phyloP scores from a whole-genome alignment of 2,113 vertebrate species.

The Dipodomys ordii region DNA sequence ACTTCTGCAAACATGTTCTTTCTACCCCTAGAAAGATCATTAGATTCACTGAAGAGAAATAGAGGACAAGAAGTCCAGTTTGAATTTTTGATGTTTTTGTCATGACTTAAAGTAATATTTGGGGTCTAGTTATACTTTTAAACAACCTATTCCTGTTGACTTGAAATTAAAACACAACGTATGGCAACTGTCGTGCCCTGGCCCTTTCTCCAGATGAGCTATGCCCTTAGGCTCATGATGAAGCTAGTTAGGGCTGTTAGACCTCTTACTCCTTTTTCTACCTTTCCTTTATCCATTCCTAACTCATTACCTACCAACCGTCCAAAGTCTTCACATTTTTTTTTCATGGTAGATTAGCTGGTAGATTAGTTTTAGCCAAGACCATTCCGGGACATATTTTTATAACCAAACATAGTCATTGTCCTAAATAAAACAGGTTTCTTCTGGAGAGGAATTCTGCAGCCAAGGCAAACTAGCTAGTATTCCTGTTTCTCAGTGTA shows the following conservation, averaged over 20 bases:
- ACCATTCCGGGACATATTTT: slow-evolving; percentile 36
- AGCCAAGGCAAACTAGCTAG: background rate
- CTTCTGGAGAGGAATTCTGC: background rate
- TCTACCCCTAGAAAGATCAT: background rate
- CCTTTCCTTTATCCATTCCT: background rate
- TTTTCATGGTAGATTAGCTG: slow-evolving; percentile 36
- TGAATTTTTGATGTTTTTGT: slow-evolving; percentile 3
- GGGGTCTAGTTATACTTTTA: background rate
- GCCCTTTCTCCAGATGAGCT: background rate
- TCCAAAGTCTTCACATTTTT: slow-evolving; percentile 29
- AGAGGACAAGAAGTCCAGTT: background rate
- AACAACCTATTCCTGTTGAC: background rate
- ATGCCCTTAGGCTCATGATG: background rate
- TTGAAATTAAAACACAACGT: slow-evolving; percentile 46
- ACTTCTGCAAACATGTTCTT: slow-evolving; percentile 54
- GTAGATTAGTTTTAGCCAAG: background rate
- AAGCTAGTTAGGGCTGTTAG: background rate
- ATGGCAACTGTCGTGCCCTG: background rate
- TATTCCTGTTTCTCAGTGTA: slow-evolving; percentile 6
- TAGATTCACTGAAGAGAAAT: slow-evolving; percentile 47
- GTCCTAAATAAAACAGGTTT: slow-evolving; percentile 64
- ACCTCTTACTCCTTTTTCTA: background rate
- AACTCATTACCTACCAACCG: slow-evolving; percentile 10
- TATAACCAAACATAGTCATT: slow-evolving; percentile 44
- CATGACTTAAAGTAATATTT: slow-evolving; percentile 9